phyloP scores from a whole-genome alignment of 2,113 vertebrate genomes.

The Poeciliopsis turrubarensis region DNA sequence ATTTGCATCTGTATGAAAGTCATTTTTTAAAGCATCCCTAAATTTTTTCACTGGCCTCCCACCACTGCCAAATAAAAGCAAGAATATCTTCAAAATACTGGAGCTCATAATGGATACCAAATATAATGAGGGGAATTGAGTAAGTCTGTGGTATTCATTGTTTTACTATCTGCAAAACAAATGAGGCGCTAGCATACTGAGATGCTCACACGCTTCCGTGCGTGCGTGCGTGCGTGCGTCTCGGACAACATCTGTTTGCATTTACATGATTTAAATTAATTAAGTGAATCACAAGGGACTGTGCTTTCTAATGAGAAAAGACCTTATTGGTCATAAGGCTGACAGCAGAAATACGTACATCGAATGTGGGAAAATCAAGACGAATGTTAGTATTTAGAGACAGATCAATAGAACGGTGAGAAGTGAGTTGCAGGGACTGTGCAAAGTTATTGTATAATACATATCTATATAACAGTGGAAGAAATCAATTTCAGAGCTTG shows the following conservation, averaged over 20 bases:
- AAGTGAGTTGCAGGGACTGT: not conserved
- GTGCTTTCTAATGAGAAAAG: conserved; percentile 1
- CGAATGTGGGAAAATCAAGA: not conserved
- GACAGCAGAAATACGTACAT: too few species aligned
- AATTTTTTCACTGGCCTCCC: too few species aligned
- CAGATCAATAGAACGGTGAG: not conserved
- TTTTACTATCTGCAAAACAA: not conserved
- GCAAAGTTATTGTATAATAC: conserved; percentile 23
- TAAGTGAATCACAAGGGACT: not conserved
- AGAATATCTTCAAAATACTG: too few species aligned
- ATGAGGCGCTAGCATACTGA: not conserved
- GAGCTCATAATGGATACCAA: not conserved
- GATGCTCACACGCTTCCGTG: not conserved
- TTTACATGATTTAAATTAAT: not conserved
- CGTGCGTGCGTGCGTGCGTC: not conserved
- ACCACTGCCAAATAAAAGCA: too few species aligned
- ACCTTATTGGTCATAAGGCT: not conserved
- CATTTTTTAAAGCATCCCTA: too few species aligned
- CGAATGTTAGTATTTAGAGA: not conserved
- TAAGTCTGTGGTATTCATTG: not conserved
- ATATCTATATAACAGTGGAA: conserved; percentile 13
- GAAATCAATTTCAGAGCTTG: conserved; percentile 45
- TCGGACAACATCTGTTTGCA: not conserved
- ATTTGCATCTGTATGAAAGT: too few species aligned
- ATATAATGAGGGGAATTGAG: not conserved